phyloP scores from a whole-genome alignment of 2,888 invertebrate species.

The Lasioglossum malachurum region DNA sequence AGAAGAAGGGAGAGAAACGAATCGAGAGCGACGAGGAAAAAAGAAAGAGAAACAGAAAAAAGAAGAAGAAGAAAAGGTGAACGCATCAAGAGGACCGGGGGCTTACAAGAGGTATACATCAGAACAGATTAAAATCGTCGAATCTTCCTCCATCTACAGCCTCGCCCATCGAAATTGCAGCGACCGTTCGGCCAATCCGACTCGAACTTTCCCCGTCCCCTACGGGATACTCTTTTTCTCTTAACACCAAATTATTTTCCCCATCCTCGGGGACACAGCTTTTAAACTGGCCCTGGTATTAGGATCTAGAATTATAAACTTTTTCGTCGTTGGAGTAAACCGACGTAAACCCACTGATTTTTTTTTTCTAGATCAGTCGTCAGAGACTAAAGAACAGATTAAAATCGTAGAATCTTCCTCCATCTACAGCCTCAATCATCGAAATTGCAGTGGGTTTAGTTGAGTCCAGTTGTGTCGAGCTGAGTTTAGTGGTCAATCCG shows the following conservation, averaged over 20 bases:
- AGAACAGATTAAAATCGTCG: constrained; percentile 75
- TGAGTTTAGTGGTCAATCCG: neutral
- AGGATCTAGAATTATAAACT: constrained; percentile 17
- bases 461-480: neutral
- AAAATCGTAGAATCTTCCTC: constrained; percentile 73
- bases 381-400: constrained; percentile 63
- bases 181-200: constrained; percentile 40
- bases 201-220: constrained; percentile 38
- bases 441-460: constrained; percentile 48
- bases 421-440: constrained; percentile 47
- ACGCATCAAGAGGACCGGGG: constrained; percentile 44
- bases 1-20: constrained; percentile 18
- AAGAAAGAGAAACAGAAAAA: constrained; percentile 35
- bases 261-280: neutral
- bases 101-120: constrained; percentile 65
- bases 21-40: constrained; percentile 25
- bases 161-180: constrained; percentile 60
- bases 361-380: neutral
- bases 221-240: constrained; percentile 2
- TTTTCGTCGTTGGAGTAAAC: neutral
- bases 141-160: constrained; percentile 65
- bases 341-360: neutral
- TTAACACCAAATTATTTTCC: constrained; percentile 7
- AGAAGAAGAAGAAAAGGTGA: constrained; percentile 39
- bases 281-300: constrained; percentile 14